phyloP scores from a whole-genome alignment of 2,888 invertebrate species.

The Zygogramma bicolorata region DNA sequence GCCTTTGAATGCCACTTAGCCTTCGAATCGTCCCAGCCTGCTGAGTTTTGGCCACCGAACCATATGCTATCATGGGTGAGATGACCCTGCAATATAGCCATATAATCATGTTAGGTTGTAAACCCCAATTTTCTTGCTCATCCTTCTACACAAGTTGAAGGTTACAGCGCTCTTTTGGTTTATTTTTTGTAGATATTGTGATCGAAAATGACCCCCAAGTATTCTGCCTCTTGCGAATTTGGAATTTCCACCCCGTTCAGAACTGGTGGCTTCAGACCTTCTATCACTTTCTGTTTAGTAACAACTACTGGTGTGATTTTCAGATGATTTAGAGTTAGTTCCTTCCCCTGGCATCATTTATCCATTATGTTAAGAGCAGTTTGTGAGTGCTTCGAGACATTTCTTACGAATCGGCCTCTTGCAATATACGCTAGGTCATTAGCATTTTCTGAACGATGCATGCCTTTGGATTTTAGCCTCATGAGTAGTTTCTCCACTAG shows the following conservation, averaged over 20 bases:
- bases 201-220: slow-evolving; percentile 14
- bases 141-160: too few relatives aligned
- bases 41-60: too few relatives aligned
- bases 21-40: too few relatives aligned
- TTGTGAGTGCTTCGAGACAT: background rate
- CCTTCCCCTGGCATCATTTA: background rate
- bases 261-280: slow-evolving; percentile 5
- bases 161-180: too few relatives aligned
- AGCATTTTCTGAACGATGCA: background rate
- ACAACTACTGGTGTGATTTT: background rate
- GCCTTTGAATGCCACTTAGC: too few relatives aligned
- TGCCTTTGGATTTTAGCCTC: too few relatives aligned
- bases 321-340: background rate
- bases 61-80: too few relatives aligned
- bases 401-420: background rate
- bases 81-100: too few relatives aligned
- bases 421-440: background rate
- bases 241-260: slow-evolving; percentile 13
- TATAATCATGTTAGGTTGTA: too few relatives aligned
- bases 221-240: slow-evolving; percentile 12
- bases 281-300: background rate
- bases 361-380: background rate
- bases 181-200: too few relatives aligned
- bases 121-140: too few relatives aligned
- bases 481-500: too few relatives aligned